Evolutionary conservation across 1,140 invertebrate species (phyloP).

Genomic region (Triops longicaudatus): DNA sequence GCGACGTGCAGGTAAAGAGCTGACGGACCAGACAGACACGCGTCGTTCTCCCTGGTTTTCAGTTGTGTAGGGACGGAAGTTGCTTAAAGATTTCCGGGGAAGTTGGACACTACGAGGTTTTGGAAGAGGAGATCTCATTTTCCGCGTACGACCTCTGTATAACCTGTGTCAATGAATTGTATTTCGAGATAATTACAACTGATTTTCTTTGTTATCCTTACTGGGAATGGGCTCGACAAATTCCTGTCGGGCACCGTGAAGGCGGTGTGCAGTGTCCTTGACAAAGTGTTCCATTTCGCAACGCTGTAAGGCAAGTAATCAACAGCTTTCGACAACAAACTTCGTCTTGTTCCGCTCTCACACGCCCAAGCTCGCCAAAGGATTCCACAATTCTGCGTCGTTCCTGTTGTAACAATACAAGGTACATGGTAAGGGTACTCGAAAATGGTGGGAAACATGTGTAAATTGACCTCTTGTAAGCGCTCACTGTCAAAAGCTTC

Average conservation of each 20-base stretch:
- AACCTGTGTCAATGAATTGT: not conserved
- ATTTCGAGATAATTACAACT: not conserved
- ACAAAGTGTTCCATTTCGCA: not conserved
- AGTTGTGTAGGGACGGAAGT: not conserved
- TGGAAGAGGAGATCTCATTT: not conserved
- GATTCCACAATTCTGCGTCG: slow-evolving; percentile 6
- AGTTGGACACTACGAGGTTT: not conserved
- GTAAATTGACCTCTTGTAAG: slow-evolving; percentile 58
- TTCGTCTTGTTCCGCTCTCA: slow-evolving; percentile 2
- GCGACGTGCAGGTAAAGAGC: not conserved
- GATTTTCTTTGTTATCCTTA: not conserved
- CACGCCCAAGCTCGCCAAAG: not conserved
- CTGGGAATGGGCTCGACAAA: not conserved
- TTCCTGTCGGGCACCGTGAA: not conserved
- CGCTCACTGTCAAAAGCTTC: slow-evolving; percentile 81
- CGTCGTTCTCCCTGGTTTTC: not conserved
- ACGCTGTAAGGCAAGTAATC: not conserved
- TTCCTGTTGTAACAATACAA: not conserved
- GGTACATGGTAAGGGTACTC: not conserved
- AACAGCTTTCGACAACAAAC: slow-evolving; percentile 3
- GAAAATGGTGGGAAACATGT: not conserved
- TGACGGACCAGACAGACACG: not conserved
- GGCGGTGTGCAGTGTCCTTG: not conserved
- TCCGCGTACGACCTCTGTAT: not conserved
- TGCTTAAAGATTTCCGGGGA: not conserved